Evolutionary conservation across 2,113 vertebrate genomes (phyloP).

Genomic region (Nycticorax nycticorax): DNA sequence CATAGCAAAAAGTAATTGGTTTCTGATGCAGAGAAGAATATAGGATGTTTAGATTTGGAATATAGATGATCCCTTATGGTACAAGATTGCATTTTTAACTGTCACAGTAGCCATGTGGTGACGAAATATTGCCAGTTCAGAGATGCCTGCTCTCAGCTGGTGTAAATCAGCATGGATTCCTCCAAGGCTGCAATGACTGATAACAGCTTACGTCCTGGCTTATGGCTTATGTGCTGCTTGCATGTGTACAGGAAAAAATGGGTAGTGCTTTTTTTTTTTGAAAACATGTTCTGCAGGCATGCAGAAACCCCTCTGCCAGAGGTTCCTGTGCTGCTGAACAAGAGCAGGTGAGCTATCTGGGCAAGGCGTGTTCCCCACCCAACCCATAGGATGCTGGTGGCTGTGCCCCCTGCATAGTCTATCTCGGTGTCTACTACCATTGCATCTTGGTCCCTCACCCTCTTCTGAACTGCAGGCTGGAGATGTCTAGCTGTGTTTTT

Average conservation of each 20-base stretch:
- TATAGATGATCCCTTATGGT: background rate
- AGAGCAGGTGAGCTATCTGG: background rate
- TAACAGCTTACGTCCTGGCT: background rate
- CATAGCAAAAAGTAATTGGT: background rate
- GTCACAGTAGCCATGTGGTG: background rate
- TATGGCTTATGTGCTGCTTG: background rate
- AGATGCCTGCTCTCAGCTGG: background rate
- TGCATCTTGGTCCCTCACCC: background rate
- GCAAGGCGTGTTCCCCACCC: background rate
- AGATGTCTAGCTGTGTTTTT: background rate
- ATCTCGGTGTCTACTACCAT: background rate
- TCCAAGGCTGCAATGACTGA: background rate
- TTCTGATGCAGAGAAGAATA: background rate
- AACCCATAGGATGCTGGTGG: accelerated
- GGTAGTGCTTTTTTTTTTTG: background rate
- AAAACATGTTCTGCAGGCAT: background rate
- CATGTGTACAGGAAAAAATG: background rate
- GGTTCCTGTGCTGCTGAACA: background rate
- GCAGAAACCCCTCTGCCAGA: background rate
- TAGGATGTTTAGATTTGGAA: background rate
- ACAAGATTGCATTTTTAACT: background rate
- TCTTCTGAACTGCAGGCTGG: background rate
- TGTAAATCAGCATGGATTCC: background rate
- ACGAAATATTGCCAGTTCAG: background rate
- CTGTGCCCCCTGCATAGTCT: accelerated